Evolutionary conservation across 2,888 invertebrate species (phyloP).

Genomic region (Tipula unca): DNA sequence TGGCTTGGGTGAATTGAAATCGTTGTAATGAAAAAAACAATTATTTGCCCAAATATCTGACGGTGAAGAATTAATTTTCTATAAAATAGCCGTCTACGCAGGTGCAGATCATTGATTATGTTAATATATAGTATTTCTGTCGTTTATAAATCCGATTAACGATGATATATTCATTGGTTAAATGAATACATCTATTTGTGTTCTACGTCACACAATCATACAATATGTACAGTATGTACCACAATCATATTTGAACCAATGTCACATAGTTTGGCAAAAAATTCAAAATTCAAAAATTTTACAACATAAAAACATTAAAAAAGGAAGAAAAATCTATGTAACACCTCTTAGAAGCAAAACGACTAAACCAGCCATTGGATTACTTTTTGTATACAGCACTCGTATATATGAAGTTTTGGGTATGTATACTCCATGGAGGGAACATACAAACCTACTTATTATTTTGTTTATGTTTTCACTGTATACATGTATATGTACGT

Average conservation of each 20-base stretch:
- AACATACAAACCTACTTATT: not conserved
- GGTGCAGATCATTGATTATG: too few relatives aligned
- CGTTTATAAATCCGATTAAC: too few relatives aligned
- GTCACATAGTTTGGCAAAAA: not conserved
- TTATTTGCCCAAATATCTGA: too few relatives aligned
- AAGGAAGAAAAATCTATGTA: not conserved
- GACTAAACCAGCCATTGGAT: not conserved
- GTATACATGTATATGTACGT: too few relatives aligned
- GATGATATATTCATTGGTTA: too few relatives aligned
- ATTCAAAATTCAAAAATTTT: not conserved
- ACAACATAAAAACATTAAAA: not conserved
- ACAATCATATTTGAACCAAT: not conserved
- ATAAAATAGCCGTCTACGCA: too few relatives aligned
- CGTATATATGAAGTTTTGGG: not conserved
- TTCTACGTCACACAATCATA: not conserved
- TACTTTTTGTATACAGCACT: not conserved
- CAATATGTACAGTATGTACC: not conserved
- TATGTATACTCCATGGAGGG: not conserved
- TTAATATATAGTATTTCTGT: too few relatives aligned
- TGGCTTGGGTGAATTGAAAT: too few relatives aligned
- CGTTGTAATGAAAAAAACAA: too few relatives aligned
- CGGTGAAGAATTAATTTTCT: too few relatives aligned
- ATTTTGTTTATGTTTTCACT: not conserved
- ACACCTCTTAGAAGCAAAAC: not conserved
- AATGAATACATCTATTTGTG: not conserved